Percentiles rank a stretch among this genome's conserved stretches.
Evolutionary conservation across 2,797 vertebrate species (phyloP).

Genomic region (Antrozous pallidus): DNA sequence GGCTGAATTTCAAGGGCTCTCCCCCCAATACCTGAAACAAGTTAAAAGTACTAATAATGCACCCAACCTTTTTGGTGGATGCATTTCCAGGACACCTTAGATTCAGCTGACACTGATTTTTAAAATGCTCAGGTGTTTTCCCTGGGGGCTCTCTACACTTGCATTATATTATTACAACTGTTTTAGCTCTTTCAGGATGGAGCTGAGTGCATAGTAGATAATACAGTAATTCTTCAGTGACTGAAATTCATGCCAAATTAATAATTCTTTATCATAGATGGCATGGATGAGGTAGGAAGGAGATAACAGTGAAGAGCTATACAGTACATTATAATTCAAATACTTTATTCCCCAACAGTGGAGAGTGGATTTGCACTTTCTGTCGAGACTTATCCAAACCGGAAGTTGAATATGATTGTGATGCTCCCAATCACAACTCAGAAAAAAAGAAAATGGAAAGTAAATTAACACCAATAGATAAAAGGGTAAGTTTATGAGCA

Average conservation of each 20-base stretch:
- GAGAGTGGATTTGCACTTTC: conserved; percentile 89
- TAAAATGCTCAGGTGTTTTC: too few species aligned
- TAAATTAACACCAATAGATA: conserved; percentile 83
- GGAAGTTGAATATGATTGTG: conserved; percentile 87
- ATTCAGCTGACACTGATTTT: too few species aligned
- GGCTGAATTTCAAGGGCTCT: too few species aligned
- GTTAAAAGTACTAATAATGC: too few species aligned
- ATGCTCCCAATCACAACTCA: conserved; percentile 76
- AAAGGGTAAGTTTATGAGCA: conserved; percentile 80
- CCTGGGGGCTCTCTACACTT: too few species aligned
- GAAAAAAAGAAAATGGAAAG: conserved; percentile 83
- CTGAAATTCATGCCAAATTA: conserved; percentile 2
- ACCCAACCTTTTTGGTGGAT: too few species aligned
- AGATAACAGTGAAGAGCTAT: neutral
- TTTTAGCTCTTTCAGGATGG: neutral
- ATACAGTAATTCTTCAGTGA: neutral
- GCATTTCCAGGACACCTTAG: too few species aligned
- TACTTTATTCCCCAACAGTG: conserved; percentile 73
- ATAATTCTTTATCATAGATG: neutral
- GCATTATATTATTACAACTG: neutral
- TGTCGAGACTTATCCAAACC: conserved; percentile 86
- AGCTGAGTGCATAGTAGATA: neutral
- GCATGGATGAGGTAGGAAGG: neutral
- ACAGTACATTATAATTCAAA: neutral
- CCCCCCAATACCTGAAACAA: too few species aligned